Evolutionary conservation across 2,888 invertebrate species (phyloP).

Genomic region (Cryptophagus acutangulus): DNA sequence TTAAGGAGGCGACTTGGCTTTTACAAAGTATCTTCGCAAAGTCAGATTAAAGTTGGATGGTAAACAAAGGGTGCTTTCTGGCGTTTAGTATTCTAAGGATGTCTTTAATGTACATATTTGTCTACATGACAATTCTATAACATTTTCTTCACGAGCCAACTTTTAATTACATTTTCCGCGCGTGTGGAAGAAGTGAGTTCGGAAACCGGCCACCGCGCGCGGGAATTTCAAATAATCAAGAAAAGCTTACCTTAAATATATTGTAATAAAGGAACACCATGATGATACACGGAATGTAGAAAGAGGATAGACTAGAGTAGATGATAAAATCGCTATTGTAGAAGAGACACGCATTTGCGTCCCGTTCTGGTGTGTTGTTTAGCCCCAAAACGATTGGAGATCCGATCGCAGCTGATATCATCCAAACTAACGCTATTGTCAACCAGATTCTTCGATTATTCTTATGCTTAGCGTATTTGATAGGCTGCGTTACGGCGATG

Average conservation of each 20-base stretch:
- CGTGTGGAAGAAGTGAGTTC: no score
- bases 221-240: no score
- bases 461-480: slow-evolving; percentile 98
- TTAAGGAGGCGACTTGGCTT: no score
- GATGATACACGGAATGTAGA: slow-evolving; percentile 97
- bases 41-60: no score
- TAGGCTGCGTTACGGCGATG: slow-evolving; percentile 97
- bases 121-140: no score
- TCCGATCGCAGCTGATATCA: slow-evolving; percentile 91
- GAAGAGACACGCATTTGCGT: slow-evolving; percentile 85
- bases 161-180: no score
- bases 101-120: no score
- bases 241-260: slow-evolving; percentile 94
- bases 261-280: slow-evolving; percentile 97
- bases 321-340: slow-evolving; percentile 98
- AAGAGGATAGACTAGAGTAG: slow-evolving; percentile 95
- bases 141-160: no score
- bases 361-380: slow-evolving; percentile 85
- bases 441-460: slow-evolving; percentile 91
- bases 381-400: slow-evolving; percentile 94
- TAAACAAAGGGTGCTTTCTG: no score
- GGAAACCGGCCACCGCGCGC: no score
- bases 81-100: no score
- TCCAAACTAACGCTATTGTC: slow-evolving; percentile 94
- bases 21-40: no score